These are phyloP conservation scores for Xenopus petersii DNA, from an alignment of 2,797 vertebrate genomes.

Conservation along the genomic window DNA sequence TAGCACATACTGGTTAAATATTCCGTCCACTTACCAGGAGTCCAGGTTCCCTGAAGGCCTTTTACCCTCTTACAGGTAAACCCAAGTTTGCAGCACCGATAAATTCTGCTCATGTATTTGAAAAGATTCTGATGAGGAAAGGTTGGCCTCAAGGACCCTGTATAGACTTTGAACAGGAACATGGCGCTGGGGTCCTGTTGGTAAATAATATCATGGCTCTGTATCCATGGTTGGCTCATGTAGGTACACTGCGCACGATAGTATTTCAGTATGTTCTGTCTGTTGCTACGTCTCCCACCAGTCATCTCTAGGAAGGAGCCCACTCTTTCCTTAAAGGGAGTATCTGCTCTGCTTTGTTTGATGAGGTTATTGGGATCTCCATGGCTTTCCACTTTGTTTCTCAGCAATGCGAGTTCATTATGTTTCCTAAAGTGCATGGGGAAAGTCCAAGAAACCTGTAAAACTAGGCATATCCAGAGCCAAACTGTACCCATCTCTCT, in stretches of 20 bases:
- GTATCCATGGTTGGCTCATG: conserved; percentile 63
- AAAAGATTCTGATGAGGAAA: conserved; percentile 72
- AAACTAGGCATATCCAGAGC: conserved; percentile 24
- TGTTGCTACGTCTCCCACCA: conserved; percentile 22
- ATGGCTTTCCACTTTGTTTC: conserved; percentile 9
- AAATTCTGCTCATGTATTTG: conserved; percentile 66
- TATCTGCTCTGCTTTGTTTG: conserved; percentile 25
- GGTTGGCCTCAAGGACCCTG: conserved; percentile 49
- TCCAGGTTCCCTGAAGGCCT: conserved; percentile 70
- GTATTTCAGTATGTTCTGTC: conserved; percentile 25
- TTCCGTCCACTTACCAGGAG: conserved; percentile 56
- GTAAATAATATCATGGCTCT: conserved; percentile 44
- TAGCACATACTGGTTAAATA: too few species aligned
- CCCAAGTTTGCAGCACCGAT: conserved; percentile 73
- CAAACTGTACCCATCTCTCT: conserved; percentile 21
- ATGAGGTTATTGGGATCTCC: conserved; percentile 24
- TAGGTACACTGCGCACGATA: conserved; percentile 62
- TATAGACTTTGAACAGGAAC: conserved; percentile 54
- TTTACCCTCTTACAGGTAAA: conserved; percentile 65
- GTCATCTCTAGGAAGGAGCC: conserved; percentile 5
- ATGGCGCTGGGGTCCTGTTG: conserved; percentile 28
- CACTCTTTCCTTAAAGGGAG: neutral
- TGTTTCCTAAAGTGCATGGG: conserved; percentile 10
- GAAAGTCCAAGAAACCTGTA: conserved; percentile 29
- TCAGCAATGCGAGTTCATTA: neutral